Conservation (phyloP, 2,888 invertebrate species). For the Ochropleura leucogaster region DNA sequence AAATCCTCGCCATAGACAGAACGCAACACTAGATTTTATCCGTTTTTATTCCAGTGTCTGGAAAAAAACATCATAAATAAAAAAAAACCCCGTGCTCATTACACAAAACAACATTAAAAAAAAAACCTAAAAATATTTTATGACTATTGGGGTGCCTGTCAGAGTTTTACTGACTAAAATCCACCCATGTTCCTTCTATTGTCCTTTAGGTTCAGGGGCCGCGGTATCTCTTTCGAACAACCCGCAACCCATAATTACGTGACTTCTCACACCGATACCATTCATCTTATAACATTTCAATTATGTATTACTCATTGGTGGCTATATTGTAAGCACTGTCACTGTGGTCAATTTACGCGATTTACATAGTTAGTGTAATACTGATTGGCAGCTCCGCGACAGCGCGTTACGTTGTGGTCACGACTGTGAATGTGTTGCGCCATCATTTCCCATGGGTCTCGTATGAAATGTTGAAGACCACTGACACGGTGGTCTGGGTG, state of each 20-base stretch:
- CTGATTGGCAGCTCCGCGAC: conserved; percentile 24
- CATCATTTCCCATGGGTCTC: conserved; percentile 58
- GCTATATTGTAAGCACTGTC: conserved; percentile 16
- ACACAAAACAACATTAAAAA: too few species aligned
- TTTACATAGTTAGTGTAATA: conserved; percentile 35
- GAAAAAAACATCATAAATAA: too few species aligned
- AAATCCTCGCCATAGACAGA: too few species aligned
- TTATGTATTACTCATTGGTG: conserved; percentile 16
- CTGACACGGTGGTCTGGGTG: conserved; percentile 26
- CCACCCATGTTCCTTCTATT: too few species aligned
- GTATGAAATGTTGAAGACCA: conserved; percentile 24
- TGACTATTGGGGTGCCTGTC: too few species aligned
- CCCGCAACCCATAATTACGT: conserved; percentile 22
- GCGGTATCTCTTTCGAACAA: too few species aligned
- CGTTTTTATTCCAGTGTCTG: too few species aligned
- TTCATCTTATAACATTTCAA: conserved; percentile 26
- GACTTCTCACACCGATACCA: conserved; percentile 1
- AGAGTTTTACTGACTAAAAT: too few species aligned
- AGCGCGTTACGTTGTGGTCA: conserved; percentile 40
- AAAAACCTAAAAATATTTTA: too few species aligned
- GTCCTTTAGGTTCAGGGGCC: too few species aligned
- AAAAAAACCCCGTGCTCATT: too few species aligned
- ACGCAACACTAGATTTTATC: too few species aligned
- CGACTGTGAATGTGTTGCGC: conserved; percentile 49
- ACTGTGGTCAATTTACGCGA: conserved; percentile 28